Evolutionary conservation across 2,797 vertebrate genomes (phyloP).

Genomic region (Siniperca scherzeri): DNA sequence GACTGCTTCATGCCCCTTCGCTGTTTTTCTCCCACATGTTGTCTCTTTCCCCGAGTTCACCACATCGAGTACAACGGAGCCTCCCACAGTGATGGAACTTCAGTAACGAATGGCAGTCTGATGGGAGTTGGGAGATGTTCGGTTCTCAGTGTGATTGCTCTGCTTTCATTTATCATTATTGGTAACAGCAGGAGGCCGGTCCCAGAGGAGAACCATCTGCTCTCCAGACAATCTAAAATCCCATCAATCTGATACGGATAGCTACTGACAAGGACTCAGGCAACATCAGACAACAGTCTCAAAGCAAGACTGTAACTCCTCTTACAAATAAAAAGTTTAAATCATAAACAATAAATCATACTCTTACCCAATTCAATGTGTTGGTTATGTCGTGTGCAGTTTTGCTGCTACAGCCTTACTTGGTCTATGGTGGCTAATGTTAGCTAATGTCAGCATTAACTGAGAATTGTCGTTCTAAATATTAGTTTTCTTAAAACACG

Average conservation of each 20-base stretch:
- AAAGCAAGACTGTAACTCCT: neutral
- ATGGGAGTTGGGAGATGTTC: conserved; percentile 30
- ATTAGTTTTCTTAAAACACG: neutral
- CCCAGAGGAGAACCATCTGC: conserved; percentile 16
- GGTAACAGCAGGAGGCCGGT: conserved; percentile 11
- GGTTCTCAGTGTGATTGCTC: conserved; percentile 13
- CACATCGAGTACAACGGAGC: neutral
- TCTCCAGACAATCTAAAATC: neutral
- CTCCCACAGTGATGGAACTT: conserved; percentile 1
- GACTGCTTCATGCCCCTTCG: conserved; percentile 3
- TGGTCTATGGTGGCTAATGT: neutral
- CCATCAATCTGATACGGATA: neutral
- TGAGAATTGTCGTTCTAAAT: neutral
- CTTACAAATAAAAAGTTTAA: neutral
- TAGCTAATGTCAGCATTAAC: too few species aligned
- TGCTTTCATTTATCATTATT: conserved; percentile 40
- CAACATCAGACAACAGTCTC: neutral
- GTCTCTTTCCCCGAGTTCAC: conserved; percentile 12
- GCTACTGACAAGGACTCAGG: neutral
- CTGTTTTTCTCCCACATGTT: neutral
- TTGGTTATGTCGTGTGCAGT: neutral
- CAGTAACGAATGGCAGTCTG: conserved; percentile 32
- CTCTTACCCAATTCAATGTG: neutral
- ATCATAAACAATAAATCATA: neutral
- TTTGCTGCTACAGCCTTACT: neutral